A percentile compares a stretch with the other conserved stretches of the same genome.
Evolutionary conservation across 2,113 vertebrate genomes (phyloP).

Genomic region (Cyrtonyx montezumae): DNA sequence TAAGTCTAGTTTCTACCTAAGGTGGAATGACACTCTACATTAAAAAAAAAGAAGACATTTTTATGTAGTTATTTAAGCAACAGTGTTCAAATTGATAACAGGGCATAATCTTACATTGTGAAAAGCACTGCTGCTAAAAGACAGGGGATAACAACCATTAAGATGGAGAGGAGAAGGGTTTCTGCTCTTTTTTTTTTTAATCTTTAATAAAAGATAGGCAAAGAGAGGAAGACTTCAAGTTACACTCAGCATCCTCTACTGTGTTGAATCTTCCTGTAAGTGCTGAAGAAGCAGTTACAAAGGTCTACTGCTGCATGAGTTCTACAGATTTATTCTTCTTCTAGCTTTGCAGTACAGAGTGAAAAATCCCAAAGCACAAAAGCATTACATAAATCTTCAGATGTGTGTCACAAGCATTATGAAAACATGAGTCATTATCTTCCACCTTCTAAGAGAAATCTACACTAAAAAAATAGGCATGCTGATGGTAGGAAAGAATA

Average conservation of each 20-base stretch:
- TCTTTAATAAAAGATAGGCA: background rate
- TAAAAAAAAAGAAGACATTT: background rate
- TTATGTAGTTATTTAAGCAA: background rate
- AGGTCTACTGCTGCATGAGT: background rate
- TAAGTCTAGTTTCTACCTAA: background rate
- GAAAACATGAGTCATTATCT: constrained; percentile 36
- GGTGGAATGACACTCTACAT: background rate
- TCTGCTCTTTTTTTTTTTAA: background rate
- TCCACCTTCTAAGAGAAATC: background rate
- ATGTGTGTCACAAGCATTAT: background rate
- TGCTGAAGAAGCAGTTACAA: background rate
- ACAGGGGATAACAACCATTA: background rate
- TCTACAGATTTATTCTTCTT: background rate
- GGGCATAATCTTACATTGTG: background rate
- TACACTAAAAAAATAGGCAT: background rate
- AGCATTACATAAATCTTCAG: constrained; percentile 24
- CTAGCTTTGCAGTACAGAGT: background rate
- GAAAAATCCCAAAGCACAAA: background rate
- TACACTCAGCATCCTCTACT: background rate
- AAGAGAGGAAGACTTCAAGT: background rate
- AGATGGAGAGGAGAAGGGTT: background rate
- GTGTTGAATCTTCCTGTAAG: background rate
- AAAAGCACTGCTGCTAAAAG: background rate
- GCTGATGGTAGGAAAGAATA: background rate
- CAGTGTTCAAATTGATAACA: background rate